These are phyloP conservation scores for Melinaea menophilus DNA, from an alignment of 2,888 invertebrate species.

Conservation along the genomic window DNA sequence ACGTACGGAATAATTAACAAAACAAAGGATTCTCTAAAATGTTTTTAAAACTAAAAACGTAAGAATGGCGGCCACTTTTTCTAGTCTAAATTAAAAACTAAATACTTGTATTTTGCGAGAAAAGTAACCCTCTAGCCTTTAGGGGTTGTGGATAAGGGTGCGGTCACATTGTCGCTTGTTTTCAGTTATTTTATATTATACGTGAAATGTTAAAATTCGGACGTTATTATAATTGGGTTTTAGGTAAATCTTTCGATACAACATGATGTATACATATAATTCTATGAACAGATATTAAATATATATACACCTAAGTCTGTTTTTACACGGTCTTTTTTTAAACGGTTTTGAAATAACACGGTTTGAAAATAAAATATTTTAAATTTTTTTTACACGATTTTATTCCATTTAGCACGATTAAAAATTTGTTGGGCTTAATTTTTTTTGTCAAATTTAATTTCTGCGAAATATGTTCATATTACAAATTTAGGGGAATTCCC, in stretches of 20 bases:
- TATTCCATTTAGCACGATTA: too few relatives aligned
- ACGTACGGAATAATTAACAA: not conserved
- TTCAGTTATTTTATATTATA: conserved; percentile 5
- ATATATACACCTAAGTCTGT: too few relatives aligned
- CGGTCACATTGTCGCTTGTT: conserved; percentile 7
- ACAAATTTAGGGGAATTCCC: too few relatives aligned
- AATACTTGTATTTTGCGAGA: not conserved
- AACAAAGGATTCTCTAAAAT: conserved; percentile 3
- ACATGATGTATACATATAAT: too few relatives aligned
- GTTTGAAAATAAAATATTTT: too few relatives aligned
- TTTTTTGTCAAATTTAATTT: too few relatives aligned
- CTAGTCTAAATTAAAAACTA: conserved; percentile 16
- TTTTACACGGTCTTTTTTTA: too few relatives aligned
- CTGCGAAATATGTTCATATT: too few relatives aligned
- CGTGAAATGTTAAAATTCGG: not conserved
- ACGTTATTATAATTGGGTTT: not conserved
- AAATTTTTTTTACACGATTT: too few relatives aligned
- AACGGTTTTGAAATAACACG: too few relatives aligned
- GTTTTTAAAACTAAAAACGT: conserved; percentile 3
- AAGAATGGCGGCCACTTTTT: conserved; percentile 5
- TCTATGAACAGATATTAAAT: too few relatives aligned
- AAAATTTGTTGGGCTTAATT: too few relatives aligned
- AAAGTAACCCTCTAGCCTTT: conserved; percentile 18
- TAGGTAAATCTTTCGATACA: not conserved
- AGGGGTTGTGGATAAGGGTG: conserved; percentile 22